A percentile compares a stretch with the other conserved stretches of the same genome.
Conservation (phyloP, 1,140 invertebrate species). For the Lucilia cuprina region DNA sequence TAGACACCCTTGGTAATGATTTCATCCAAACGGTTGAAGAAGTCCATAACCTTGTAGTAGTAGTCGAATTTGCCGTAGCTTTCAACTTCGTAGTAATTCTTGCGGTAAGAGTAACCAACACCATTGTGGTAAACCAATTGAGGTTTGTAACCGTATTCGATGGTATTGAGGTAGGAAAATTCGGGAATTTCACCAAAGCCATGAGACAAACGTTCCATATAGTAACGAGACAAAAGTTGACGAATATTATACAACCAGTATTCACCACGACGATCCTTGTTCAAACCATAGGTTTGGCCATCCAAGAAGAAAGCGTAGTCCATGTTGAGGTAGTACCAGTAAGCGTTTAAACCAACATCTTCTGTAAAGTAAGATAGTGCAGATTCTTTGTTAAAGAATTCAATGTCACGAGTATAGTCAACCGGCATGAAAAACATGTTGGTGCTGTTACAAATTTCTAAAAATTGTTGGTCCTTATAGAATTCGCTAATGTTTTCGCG, state of each 20-base stretch:
- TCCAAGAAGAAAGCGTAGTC: conserved; percentile 69
- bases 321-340: conserved; percentile 72
- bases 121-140: conserved; percentile 73
- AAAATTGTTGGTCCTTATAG: conserved; percentile 44
- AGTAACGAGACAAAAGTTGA: conserved; percentile 70
- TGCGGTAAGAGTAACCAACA: conserved; percentile 69
- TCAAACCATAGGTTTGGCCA: conserved; percentile 64
- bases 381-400: conserved; percentile 68
- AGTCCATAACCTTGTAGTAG: conserved; percentile 56
- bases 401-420: conserved; percentile 69
- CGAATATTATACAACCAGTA: conserved; percentile 69
- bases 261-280: conserved; percentile 69
- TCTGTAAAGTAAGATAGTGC: conserved; percentile 76
- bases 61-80: conserved; percentile 53
- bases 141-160: conserved; percentile 72
- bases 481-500: conserved; percentile 45
- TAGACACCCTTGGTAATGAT: conserved; percentile 70
- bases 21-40: conserved; percentile 69
- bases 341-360: conserved; percentile 73
- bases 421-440: conserved; percentile 52
- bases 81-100: conserved; percentile 55
- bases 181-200: conserved; percentile 68
- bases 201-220: conserved; percentile 73
- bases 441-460: conserved; percentile 43
- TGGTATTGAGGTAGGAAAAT: conserved; percentile 65